Evolutionary conservation across 2,797 vertebrate genomes (phyloP).

Genomic region (Champsocephalus esox): DNA sequence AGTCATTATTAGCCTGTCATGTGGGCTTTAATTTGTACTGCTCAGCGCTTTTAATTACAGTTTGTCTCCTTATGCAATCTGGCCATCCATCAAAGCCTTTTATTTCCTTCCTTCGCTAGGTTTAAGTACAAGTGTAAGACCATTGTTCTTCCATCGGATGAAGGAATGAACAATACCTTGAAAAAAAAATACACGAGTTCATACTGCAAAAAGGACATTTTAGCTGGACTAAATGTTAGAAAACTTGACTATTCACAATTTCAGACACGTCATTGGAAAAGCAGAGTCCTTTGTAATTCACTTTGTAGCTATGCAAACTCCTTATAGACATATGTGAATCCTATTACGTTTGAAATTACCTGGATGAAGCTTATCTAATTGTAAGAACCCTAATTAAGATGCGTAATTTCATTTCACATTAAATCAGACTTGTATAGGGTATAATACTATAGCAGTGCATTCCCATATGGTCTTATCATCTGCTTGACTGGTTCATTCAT

Average conservation of each 20-base stretch:
- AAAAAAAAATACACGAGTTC: neutral
- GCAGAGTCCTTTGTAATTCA: neutral
- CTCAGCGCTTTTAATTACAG: slow-evolving; percentile 36
- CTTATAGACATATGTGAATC: neutral
- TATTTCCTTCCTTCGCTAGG: neutral
- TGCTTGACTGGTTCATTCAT: slow-evolving; percentile 4
- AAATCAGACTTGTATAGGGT: neutral
- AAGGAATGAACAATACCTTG: neutral
- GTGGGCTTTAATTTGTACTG: slow-evolving; percentile 36
- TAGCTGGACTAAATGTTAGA: no score
- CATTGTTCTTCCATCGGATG: neutral
- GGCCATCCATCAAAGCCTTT: slow-evolving; percentile 39
- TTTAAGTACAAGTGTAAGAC: slow-evolving; percentile 14
- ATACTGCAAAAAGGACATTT: neutral
- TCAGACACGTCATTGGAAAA: neutral
- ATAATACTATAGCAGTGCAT: neutral
- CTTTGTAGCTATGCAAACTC: neutral
- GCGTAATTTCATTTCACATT: neutral
- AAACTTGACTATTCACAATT: neutral
- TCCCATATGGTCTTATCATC: slow-evolving; percentile 1
- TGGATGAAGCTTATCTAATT: neutral
- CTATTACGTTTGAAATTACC: neutral
- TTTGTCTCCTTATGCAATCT: slow-evolving; percentile 40
- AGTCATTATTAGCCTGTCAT: slow-evolving; percentile 41
- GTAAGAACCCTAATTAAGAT: slow-evolving; percentile 1